These are phyloP conservation scores for Aulostomus chinensis DNA, from an alignment of 2,797 vertebrate species.

Conservation along the genomic window DNA sequence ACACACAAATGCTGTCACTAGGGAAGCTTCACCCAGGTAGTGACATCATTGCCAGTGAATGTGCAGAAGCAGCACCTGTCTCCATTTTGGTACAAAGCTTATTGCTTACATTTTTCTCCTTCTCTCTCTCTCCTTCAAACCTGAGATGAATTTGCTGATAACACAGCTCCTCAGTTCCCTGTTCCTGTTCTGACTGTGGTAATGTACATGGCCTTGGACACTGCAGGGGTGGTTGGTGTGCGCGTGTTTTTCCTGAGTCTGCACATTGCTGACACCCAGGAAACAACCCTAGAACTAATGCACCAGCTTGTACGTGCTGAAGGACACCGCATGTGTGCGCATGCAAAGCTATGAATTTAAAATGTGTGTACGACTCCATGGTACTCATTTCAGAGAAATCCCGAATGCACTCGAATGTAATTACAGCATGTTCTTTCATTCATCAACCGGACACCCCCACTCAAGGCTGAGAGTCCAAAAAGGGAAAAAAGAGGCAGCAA, in stretches of 20 bases:
- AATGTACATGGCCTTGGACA: constrained; percentile 57
- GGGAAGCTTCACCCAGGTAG: constrained; percentile 6
- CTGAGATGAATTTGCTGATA: constrained; percentile 65
- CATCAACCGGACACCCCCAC: no score
- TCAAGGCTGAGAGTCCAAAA: no score
- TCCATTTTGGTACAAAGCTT: constrained; percentile 43
- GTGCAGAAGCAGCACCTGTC: constrained; percentile 61
- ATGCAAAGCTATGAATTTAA: no score
- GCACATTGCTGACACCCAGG: constrained; percentile 48
- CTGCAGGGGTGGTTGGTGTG: constrained; percentile 47
- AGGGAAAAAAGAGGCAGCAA: not conserved
- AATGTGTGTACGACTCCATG: no score
- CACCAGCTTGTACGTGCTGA: constrained; percentile 18
- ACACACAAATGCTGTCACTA: not conserved
- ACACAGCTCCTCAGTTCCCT: constrained; percentile 28
- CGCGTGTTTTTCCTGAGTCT: constrained; percentile 51
- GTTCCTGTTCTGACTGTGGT: constrained; percentile 45
- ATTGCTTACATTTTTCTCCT: constrained; percentile 18
- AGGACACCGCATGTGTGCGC: not conserved
- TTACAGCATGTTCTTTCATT: no score
- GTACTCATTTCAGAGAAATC: no score
- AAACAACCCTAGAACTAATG: constrained; percentile 32
- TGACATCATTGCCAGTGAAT: constrained; percentile 52
- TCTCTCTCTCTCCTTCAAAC: constrained; percentile 23
- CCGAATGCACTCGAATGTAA: no score